Conservation (phyloP, 2,888 invertebrate genomes). For the Alviniconcha strummeri region DNA sequence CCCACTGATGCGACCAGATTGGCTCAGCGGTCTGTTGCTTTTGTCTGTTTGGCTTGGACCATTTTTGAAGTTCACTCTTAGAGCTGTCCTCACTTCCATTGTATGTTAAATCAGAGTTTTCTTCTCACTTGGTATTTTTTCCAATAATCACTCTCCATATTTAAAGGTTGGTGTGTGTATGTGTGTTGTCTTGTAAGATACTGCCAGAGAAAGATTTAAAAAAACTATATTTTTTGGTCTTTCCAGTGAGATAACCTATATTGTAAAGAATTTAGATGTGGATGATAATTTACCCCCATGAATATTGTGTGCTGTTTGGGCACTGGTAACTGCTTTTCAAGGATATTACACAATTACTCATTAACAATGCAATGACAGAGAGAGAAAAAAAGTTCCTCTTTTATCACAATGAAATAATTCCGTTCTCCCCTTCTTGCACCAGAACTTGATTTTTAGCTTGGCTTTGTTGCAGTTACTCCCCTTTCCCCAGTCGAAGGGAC, state of each 20-base stretch:
- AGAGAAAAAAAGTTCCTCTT: too few relatives aligned
- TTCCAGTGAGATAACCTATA: slow-evolving; percentile 12
- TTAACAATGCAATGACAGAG: not conserved
- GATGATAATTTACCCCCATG: not conserved
- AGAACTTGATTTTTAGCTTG: too few relatives aligned
- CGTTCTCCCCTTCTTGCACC: too few relatives aligned
- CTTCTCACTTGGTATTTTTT: slow-evolving; percentile 1
- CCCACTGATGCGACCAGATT: too few relatives aligned
- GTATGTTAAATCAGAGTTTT: not conserved
- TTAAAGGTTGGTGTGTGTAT: slow-evolving; percentile 15
- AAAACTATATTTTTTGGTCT: not conserved
- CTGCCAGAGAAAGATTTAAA: slow-evolving; percentile 23
- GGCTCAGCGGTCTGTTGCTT: too few relatives aligned
- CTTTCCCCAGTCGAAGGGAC: too few relatives aligned
- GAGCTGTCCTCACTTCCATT: not conserved
- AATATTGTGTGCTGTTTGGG: not conserved
- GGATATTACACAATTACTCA: not conserved
- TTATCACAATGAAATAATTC: too few relatives aligned
- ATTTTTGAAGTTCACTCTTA: not conserved
- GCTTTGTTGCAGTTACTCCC: too few relatives aligned
- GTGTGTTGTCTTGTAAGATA: slow-evolving; percentile 16
- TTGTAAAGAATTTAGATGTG: slow-evolving; percentile 15
- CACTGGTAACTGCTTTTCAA: not conserved
- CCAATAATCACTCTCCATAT: not conserved
- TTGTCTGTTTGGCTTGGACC: not conserved